Evolutionary conservation across 2,797 vertebrate species (phyloP).

Genomic region (Gambusia yucatana): DNA sequence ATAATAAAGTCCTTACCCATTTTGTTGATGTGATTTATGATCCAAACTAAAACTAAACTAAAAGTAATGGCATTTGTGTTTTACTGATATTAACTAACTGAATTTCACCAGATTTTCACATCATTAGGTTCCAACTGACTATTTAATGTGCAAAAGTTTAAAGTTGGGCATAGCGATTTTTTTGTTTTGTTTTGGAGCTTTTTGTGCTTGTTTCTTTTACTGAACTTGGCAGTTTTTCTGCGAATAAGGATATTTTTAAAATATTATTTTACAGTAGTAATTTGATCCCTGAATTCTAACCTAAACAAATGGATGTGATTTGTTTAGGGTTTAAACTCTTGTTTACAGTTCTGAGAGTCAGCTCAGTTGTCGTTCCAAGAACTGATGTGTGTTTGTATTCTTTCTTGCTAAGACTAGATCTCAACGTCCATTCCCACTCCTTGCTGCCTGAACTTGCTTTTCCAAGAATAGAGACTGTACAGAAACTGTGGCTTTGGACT

Average conservation of each 20-base stretch:
- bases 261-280: not conserved
- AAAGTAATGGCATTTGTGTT: not conserved
- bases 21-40: not conserved
- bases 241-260: not conserved
- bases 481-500: not conserved
- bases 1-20: not conserved
- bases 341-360: not conserved
- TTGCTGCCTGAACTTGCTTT: slow-evolving; percentile 3
- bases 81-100: not conserved
- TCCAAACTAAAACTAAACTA: not conserved
- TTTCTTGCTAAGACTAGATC: not conserved
- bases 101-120: not conserved
- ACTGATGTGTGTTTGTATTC: not conserved
- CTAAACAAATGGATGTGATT: not conserved
- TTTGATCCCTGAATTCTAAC: not conserved
- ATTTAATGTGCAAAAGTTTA: not conserved
- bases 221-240: not conserved
- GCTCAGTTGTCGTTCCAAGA: not conserved
- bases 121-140: not conserved
- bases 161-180: not conserved
- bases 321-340: too few species aligned
- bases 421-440: not conserved
- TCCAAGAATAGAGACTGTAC: too few species aligned
- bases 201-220: not conserved
- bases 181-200: not conserved